Evolutionary conservation across 2,113 vertebrate species (phyloP).

Genomic region (Carassius gibelio): DNA sequence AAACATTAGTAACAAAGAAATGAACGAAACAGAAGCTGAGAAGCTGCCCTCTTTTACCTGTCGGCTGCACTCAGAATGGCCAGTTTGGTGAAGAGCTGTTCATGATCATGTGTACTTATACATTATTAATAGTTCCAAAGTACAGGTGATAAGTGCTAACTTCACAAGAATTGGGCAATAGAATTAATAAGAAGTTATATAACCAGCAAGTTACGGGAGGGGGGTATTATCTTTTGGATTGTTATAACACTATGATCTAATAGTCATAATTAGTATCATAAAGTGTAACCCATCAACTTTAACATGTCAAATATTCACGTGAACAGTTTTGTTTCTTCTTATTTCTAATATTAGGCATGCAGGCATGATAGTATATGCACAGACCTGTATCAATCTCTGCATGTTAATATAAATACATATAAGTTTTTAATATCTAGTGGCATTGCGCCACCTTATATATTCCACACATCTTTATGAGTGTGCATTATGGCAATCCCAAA

Average conservation of each 20-base stretch:
- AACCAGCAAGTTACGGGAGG: not conserved
- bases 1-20: slow-evolving; percentile 4
- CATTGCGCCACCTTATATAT: not conserved
- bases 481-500: not conserved
- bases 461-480: not conserved
- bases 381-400: not conserved
- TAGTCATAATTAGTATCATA: too few species aligned
- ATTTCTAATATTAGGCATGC: not conserved
- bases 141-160: slow-evolving; percentile 70
- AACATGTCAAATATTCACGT: not conserved
- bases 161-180: slow-evolving; percentile 10
- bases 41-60: slow-evolving; percentile 63
- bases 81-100: slow-evolving; percentile 22
- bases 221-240: slow-evolving; percentile 24
- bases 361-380: not conserved
- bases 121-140: slow-evolving; percentile 73
- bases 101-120: slow-evolving; percentile 69
- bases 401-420: not conserved
- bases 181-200: slow-evolving; percentile 28
- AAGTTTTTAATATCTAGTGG: not conserved
- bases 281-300: not conserved
- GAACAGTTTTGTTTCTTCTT: not conserved
- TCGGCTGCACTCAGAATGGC: slow-evolving; percentile 41
- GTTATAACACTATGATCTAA: not conserved
- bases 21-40: not conserved